Evolutionary conservation across 2,888 invertebrate species (phyloP).

Genomic region (Apeira syringaria): DNA sequence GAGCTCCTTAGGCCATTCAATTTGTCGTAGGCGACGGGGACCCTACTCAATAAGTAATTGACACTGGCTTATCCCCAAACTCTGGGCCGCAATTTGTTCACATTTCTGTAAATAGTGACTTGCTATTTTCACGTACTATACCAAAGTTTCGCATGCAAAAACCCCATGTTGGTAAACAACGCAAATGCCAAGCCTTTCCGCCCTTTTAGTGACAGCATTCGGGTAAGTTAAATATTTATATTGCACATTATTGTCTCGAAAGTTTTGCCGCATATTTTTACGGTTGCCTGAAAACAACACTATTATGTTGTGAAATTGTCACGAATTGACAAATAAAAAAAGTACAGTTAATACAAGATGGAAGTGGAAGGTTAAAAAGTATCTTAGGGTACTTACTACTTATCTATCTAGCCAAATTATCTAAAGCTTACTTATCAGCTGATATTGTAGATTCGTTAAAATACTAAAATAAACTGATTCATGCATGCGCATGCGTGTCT

Average conservation of each 20-base stretch:
- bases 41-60: constrained; percentile 80
- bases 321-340: too few relatives aligned
- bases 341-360: too few relatives aligned
- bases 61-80: constrained; percentile 75
- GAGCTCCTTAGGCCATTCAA: constrained; percentile 68
- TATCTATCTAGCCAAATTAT: too few relatives aligned
- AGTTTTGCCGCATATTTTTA: constrained; percentile 7
- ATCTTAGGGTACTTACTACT: too few relatives aligned
- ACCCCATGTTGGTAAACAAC: constrained; percentile 34
- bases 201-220: constrained; percentile 25
- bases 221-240: constrained; percentile 34
- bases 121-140: constrained; percentile 46
- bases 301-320: too few relatives aligned
- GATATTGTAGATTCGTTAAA: too few relatives aligned
- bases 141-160: constrained; percentile 34
- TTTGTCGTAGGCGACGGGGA: constrained; percentile 65
- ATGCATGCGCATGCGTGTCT: too few relatives aligned
- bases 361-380: too few relatives aligned
- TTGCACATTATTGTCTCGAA: constrained; percentile 23
- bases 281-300: too few relatives aligned
- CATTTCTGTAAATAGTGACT: constrained; percentile 60
- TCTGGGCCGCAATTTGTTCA: constrained; percentile 74
- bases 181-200: constrained; percentile 31
- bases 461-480: too few relatives aligned
- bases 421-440: too few relatives aligned